Evolutionary conservation across 30 jellyfish, hydroid and myxozoan species (phyloP).

Genomic region (Turritopsis rubra): DNA sequence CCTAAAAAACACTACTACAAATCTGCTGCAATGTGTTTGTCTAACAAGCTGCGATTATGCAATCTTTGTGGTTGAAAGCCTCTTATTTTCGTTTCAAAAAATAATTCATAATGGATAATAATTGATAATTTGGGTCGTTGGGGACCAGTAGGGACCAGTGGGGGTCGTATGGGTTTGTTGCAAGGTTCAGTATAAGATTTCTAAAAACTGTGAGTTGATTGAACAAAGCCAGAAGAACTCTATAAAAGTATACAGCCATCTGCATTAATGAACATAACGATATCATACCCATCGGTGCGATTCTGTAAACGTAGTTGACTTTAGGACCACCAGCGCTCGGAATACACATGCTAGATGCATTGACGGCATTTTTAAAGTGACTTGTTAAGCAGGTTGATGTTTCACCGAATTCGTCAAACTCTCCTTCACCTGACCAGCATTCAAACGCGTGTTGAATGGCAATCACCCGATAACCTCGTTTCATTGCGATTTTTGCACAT

Average conservation of each 20-base stretch:
- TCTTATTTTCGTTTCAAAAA: no score
- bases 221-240: background rate
- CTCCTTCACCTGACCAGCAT: slow-evolving; percentile 58
- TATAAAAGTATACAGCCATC: no score
- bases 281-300: slow-evolving; percentile 64
- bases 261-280: background rate
- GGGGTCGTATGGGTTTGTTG: no score
- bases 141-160: no score
- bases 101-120: no score
- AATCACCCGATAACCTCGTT: slow-evolving; percentile 47
- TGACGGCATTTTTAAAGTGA: background rate
- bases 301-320: slow-evolving; percentile 61
- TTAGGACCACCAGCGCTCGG: slow-evolving; percentile 54
- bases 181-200: no score
- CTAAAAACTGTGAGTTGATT: no score
- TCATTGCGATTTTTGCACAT: slow-evolving; percentile 58
- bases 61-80: no score
- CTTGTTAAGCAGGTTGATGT: slow-evolving; percentile 28
- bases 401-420: slow-evolving; percentile 27
- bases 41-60: no score
- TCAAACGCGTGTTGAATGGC: slow-evolving; percentile 65
- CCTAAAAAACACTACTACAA: no score
- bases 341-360: slow-evolving; percentile 12
- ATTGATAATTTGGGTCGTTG: no score
- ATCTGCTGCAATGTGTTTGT: no score